phyloP scores from a whole-genome alignment of 23 tunicate genomes.

The Ciona savignyi region DNA sequence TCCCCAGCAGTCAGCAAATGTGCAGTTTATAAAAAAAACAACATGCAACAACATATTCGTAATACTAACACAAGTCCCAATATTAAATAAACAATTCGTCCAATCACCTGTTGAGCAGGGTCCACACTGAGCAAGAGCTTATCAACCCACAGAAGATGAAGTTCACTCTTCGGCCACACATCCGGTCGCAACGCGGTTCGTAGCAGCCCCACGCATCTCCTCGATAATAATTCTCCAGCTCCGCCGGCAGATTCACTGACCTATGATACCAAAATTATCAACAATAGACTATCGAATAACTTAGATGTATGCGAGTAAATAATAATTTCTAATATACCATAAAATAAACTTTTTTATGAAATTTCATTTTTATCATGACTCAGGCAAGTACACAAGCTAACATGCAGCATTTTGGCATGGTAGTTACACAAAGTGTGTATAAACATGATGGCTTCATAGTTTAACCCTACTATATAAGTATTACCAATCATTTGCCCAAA shows the following conservation, averaged over 20 bases:
- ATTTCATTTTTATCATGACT: no score
- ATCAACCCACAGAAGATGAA: conserved; percentile 74
- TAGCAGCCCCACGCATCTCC: conserved; percentile 68
- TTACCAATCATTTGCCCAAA: no score
- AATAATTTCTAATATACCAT: background rate
- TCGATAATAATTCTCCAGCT: conserved; percentile 54
- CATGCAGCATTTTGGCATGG: no score
- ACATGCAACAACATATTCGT: no score
- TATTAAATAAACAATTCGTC: no score
- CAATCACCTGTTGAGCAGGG: conserved; percentile 56
- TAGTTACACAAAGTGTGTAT: no score
- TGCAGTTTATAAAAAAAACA: no score
- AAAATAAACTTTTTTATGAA: background rate
- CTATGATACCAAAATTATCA: conserved; percentile 10
- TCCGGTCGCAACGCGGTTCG: conserved; percentile 44
- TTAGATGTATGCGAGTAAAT: background rate
- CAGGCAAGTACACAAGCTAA: no score
- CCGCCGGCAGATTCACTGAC: conserved; percentile 62
- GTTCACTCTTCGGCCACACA: conserved; percentile 69
- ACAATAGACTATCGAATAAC: background rate
- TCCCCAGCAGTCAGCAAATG: no score
- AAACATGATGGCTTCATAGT: no score
- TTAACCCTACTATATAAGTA: no score
- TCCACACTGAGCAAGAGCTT: conserved; percentile 55
- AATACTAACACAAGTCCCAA: no score